Percentiles rank a stretch among this genome's conserved stretches.
These are phyloP conservation scores for Myotis davidii DNA, from an alignment of 2,113 vertebrate genomes.

Conservation along the genomic window DNA sequence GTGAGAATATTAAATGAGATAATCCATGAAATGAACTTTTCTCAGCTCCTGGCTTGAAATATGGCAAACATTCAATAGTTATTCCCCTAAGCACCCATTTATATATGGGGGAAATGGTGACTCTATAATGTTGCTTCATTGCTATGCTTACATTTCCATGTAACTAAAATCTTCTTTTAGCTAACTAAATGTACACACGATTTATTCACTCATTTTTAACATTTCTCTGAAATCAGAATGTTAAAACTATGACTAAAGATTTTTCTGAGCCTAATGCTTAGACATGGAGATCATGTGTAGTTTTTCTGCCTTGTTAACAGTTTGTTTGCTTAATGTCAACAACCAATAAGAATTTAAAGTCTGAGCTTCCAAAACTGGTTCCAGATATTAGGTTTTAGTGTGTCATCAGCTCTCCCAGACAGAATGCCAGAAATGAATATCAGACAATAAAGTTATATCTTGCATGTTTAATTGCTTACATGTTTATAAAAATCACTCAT, in stretches of 20 bases:
- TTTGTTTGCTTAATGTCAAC: slow-evolving; percentile 55
- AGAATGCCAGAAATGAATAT: slow-evolving; percentile 50
- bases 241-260: slow-evolving; percentile 30
- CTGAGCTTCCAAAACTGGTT: slow-evolving; percentile 45
- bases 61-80: neutral
- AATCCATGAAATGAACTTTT: neutral
- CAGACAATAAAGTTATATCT: slow-evolving; percentile 52
- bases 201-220: slow-evolving; percentile 33
- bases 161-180: neutral
- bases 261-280: slow-evolving; percentile 21
- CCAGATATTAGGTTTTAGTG: slow-evolving; percentile 62
- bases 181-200: slow-evolving; percentile 23
- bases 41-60: neutral
- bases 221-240: slow-evolving; percentile 41
- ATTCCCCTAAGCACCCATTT: neutral
- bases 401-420: slow-evolving; percentile 30
- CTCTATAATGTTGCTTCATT: neutral
- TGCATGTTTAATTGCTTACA: slow-evolving; percentile 52
- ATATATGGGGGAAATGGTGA: neutral
- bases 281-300: neutral
- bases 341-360: slow-evolving; percentile 52
- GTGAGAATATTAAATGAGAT: neutral
- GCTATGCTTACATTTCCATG: neutral
- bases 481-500: neutral
- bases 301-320: slow-evolving; percentile 1